Base-by-base conservation (phyloP, 2,113 vertebrate species). In the Nanorana parkeri region DNA sequence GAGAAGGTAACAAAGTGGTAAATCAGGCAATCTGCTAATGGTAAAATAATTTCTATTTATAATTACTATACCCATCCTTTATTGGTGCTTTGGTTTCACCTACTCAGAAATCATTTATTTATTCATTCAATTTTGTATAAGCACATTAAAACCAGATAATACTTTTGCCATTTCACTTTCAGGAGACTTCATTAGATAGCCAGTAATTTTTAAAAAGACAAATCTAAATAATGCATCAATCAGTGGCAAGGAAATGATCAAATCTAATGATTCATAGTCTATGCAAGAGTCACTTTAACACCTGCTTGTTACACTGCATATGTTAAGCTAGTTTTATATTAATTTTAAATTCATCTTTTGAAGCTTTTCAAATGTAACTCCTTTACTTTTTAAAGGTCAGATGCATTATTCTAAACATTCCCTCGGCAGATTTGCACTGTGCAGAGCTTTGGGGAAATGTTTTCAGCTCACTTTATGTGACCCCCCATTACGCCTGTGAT, bases 181-280 rank as follows among this genome's bases (percentile, higher is more conserved):
- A 47, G 41, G 56, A 74, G 21, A 66, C 60, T 81, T 81, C 79
- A 81, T 81, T 74, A 74, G 60, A 56, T 20, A 81, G 54, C 21
- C 41, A 66, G 68, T 74, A 36, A 73, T 66, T 63, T 66, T 66
- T 21, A 32, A 81, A 76, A 81, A 32, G 68, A n/a, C n/a, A 81
- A 55, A 66, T 20, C 41, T 74, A 81, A 81, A 66, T 81, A 81
- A 81, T 81, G 58, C 69, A 81, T 81, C 79, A 81, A 74, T 74
- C 68, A 74, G 11, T 72, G 68, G 47, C 47, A 74, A 52, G 28
- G 28, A 74, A 73, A 81, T 81, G 41, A 81, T 73, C 47, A 73
- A 26, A 56, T 74, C 51, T 81, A 81, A 81, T 74, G 79, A 73
- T 47, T 81, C 51, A 63, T 73, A 73, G 68, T 81, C 73, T 55